Base-by-base conservation (phyloP, 2,113 vertebrate genomes). In the Crotalus viridis region DNA sequence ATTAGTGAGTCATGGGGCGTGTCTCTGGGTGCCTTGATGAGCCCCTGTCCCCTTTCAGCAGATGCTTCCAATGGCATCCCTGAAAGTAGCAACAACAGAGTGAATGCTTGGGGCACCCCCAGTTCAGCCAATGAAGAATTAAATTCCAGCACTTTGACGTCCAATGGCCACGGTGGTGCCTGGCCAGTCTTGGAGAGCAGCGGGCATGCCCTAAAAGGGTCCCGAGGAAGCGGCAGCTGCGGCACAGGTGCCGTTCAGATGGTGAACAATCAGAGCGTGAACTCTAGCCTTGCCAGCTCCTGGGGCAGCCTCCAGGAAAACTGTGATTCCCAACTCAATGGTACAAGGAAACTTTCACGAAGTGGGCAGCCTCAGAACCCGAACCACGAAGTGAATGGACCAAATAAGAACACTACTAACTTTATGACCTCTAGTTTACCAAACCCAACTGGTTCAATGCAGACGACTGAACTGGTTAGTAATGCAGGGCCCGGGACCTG, bases 321-420 rank as follows among this genome's bases (percentile, higher is more conserved):
- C 95, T 98, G 98, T 94, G 99, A 99, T 95, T 96, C 97, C 94
- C 98, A 99, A 97, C 97, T 97, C 94, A 98, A 98, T 98, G 99
- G 99, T 99, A 99, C 99, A 98, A 98, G 98, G 98, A 99, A 99
- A 98, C 98, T 98, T 98, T 98, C 98, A 97, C 98, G 98, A 97
- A 98, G 98, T 98, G 98, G 98, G 97, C 99, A 98, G 97, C 98
- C 98, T 98, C 98, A 98, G 96, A 99, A 98, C 98, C 98, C 98
- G 97, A 98, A 99, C 99, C 98, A 99, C 98, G 99, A 99, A 98
- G 98, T 98, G 97, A 98, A 98, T 97, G 99, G 99, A 99, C 99
- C 99, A 99, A 99, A 99, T 99, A 99, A 99, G 99, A 99, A 99
- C 99, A 99, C 99, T 99, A 99, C 99, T 99, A 99, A 99, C 98